Evolutionary conservation across 1,140 invertebrate genomes (phyloP).

Genomic region (Euwallacea fornicatus): DNA sequence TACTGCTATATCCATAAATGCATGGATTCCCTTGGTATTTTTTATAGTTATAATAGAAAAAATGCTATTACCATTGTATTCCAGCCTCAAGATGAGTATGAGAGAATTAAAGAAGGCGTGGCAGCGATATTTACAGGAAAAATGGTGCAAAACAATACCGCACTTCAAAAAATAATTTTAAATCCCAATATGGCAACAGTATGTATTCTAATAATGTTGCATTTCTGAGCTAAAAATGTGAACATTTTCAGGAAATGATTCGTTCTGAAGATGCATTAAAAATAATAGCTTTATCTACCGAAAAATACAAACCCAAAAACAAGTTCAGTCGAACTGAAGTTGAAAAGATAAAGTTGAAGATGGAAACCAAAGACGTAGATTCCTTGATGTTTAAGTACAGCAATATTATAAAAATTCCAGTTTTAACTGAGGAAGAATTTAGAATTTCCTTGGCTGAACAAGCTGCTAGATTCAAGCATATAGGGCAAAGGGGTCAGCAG

Average conservation of each 20-base stretch:
- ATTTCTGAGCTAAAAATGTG: too few species aligned
- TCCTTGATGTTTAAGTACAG: too few species aligned
- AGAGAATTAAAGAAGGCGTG: conserved; percentile 47
- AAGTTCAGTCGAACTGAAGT: not conserved
- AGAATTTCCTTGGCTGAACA: conserved; percentile 16
- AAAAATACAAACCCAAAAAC: conserved; percentile 3
- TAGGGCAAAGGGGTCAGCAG: too few species aligned
- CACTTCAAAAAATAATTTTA: conserved; percentile 35
- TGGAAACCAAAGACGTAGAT: too few species aligned
- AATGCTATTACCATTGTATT: conserved; percentile 23
- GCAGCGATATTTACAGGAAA: conserved; percentile 45
- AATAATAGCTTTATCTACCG: not conserved
- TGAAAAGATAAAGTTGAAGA: not conserved
- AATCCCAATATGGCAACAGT: conserved; percentile 43
- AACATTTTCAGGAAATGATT: not conserved
- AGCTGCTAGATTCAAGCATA: conserved; percentile 15
- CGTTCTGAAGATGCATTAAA: too few species aligned
- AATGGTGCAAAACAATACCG: conserved; percentile 37
- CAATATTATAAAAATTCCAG: conserved; percentile 10
- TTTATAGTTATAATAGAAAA: not conserved
- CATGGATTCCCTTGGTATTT: conserved; percentile 78
- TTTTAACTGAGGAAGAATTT: conserved; percentile 23
- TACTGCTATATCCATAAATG: conserved; percentile 79
- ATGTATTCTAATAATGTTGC: not conserved
- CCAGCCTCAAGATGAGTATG: conserved; percentile 45